These are phyloP conservation scores for Sitta carolinensis DNA, from an alignment of 2,797 vertebrate species.

Conservation along the genomic window DNA sequence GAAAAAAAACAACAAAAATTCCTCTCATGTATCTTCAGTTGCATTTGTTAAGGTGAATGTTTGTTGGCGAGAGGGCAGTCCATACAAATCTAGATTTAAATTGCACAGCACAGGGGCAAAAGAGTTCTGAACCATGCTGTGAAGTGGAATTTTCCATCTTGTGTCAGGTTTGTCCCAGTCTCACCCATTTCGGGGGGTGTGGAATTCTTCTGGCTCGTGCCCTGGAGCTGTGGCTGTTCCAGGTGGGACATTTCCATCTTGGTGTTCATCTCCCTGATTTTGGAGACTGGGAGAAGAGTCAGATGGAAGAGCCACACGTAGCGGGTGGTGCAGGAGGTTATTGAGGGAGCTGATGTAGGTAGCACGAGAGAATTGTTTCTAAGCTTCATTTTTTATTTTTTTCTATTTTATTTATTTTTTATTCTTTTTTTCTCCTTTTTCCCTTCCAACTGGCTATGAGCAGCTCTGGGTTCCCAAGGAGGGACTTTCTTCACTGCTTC, in stretches of 20 bases:
- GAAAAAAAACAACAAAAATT: neutral
- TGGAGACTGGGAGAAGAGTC: neutral
- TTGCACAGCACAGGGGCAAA: neutral
- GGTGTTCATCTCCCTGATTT: neutral
- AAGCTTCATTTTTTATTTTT: neutral
- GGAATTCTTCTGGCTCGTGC: neutral
- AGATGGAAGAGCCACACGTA: neutral
- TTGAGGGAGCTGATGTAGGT: neutral
- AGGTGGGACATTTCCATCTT: neutral
- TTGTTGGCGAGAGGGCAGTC: neutral
- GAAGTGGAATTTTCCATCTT: neutral
- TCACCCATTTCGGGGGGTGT: neutral
- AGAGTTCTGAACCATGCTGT: neutral
- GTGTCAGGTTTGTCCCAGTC: neutral
- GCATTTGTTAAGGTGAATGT: neutral
- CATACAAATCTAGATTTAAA: neutral
- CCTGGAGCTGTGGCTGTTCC: neutral
- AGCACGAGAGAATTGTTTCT: neutral
- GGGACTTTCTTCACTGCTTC: neutral
- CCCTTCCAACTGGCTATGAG: neutral
- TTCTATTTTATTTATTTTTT: too few relatives aligned
- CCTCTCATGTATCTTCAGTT: neutral
- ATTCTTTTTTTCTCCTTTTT: neutral
- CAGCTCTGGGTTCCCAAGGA: neutral
- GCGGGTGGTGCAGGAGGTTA: neutral